Conservation (phyloP, 2,888 invertebrate genomes). For the Acleris holmiana region DNA sequence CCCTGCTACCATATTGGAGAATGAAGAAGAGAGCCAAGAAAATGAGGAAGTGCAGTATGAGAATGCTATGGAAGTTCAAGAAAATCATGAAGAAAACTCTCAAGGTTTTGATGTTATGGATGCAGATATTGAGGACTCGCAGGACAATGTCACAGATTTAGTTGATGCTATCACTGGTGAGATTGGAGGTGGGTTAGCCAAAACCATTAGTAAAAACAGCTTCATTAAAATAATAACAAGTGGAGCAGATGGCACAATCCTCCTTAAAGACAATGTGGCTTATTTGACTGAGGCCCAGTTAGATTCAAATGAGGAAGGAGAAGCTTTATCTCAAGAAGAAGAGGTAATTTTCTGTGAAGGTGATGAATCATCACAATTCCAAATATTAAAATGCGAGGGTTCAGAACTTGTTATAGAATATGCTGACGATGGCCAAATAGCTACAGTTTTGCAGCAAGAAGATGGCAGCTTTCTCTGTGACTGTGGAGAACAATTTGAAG, state of each 20-base stretch:
- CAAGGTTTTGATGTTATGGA: constrained; percentile 47
- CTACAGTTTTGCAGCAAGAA: constrained; percentile 71
- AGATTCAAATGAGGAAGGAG: constrained; percentile 58
- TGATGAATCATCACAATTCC: constrained; percentile 72
- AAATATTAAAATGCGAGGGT: constrained; percentile 75
- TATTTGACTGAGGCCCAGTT: constrained; percentile 65
- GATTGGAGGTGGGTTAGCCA: constrained; percentile 42
- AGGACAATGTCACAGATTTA: constrained; percentile 43
- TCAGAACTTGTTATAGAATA: constrained; percentile 78
- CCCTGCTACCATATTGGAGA: constrained; percentile 76
- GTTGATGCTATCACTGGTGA: constrained; percentile 49
- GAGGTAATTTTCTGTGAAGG: constrained; percentile 74
- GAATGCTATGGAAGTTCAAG: constrained; percentile 58
- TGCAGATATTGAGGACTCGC: constrained; percentile 44
- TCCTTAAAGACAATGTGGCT: constrained; percentile 67
- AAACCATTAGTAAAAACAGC: constrained; percentile 52
- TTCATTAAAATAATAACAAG: constrained; percentile 70
- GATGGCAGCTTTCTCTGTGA: constrained; percentile 75
- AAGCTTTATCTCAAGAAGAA: constrained; percentile 63
- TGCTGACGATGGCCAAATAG: constrained; percentile 71
- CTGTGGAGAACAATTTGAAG: constrained; percentile 74
- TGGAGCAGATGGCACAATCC: constrained; percentile 63
- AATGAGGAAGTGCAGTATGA: constrained; percentile 51
- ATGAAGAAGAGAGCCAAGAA: constrained; percentile 69
- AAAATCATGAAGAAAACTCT: constrained; percentile 50